Conservation (phyloP, 2,888 invertebrate species). For the Drosophila setosimentum region DNA sequence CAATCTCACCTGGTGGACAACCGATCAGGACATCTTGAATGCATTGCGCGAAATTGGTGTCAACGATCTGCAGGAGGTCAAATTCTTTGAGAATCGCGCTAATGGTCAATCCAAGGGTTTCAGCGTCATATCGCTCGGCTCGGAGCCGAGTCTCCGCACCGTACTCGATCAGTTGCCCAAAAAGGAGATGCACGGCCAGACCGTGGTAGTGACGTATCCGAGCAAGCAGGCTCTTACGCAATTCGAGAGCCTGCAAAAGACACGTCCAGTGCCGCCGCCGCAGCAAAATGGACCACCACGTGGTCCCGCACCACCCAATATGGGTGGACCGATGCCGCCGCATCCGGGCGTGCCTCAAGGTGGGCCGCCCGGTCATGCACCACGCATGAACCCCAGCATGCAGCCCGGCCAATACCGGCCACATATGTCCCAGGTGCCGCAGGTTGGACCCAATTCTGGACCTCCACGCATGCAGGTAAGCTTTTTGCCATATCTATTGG, state of each 20-base stretch:
- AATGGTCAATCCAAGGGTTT: slow-evolving; percentile 99
- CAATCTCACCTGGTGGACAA: slow-evolving; percentile 99
- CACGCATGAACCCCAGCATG: slow-evolving; percentile 87
- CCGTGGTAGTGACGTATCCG: slow-evolving; percentile 96
- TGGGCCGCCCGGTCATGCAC: slow-evolving; percentile 86
- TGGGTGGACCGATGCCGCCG: slow-evolving; percentile 85
- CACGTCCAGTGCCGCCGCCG: slow-evolving; percentile 92
- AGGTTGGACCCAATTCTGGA: slow-evolving; percentile 87
- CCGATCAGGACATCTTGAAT: slow-evolving; percentile 97
- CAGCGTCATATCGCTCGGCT: slow-evolving; percentile 97
- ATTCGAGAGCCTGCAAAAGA: slow-evolving; percentile 97
- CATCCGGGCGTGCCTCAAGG: slow-evolving; percentile 85
- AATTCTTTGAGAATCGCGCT: slow-evolving; percentile 99
- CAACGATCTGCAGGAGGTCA: slow-evolving; percentile 97
- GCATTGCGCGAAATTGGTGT: slow-evolving; percentile 95
- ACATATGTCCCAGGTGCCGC: slow-evolving; percentile 87
- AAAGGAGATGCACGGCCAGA: slow-evolving; percentile 97
- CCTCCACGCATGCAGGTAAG: slow-evolving; percentile 88
- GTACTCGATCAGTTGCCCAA: slow-evolving; percentile 98
- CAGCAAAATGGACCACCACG: slow-evolving; percentile 87
- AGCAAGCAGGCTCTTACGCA: slow-evolving; percentile 94
- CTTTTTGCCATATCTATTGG: not conserved
- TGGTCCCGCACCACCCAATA: slow-evolving; percentile 85
- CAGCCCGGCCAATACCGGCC: slow-evolving; percentile 87
- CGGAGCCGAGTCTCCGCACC: slow-evolving; percentile 94